These are phyloP conservation scores for Tenebrio molitor DNA, from an alignment of 1,140 invertebrate genomes.

Conservation along the genomic window DNA sequence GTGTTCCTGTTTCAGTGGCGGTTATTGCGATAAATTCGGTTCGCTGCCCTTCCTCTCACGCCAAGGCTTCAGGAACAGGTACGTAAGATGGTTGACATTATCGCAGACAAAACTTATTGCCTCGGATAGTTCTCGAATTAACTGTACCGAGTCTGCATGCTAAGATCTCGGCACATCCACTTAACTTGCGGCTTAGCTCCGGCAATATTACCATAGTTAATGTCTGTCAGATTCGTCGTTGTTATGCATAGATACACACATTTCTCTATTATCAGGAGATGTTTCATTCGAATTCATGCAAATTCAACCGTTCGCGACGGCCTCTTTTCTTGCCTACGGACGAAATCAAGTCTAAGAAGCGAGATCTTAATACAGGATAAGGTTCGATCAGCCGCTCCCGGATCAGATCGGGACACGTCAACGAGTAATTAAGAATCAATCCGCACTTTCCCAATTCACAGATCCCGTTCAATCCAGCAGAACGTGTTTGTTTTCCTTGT, in stretches of 20 bases:
- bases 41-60: conserved; percentile 4
- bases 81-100: conserved; percentile 5
- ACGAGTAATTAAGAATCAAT: too few relatives aligned
- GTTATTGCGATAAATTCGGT: conserved; percentile 7
- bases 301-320: conserved; percentile 4
- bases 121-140: not conserved
- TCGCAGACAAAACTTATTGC: not conserved
- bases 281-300: not conserved
- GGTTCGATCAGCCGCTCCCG: too few relatives aligned
- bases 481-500: too few relatives aligned
- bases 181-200: conserved; percentile 15
- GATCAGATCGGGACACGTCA: too few relatives aligned
- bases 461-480: too few relatives aligned
- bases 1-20: conserved; percentile 19
- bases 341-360: too few relatives aligned
- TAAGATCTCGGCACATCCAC: not conserved
- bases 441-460: too few relatives aligned
- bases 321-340: not conserved
- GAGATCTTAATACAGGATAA: too few relatives aligned
- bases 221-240: conserved; percentile 24
- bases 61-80: conserved; percentile 3
- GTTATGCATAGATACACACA: conserved; percentile 27
- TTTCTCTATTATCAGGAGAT: not conserved
- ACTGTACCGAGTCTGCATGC: conserved; percentile 15
- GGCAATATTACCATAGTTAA: conserved; percentile 27